Base-by-base conservation (phyloP, 1,140 invertebrate genomes). In the Pogonognathellus flavescens region DNA sequence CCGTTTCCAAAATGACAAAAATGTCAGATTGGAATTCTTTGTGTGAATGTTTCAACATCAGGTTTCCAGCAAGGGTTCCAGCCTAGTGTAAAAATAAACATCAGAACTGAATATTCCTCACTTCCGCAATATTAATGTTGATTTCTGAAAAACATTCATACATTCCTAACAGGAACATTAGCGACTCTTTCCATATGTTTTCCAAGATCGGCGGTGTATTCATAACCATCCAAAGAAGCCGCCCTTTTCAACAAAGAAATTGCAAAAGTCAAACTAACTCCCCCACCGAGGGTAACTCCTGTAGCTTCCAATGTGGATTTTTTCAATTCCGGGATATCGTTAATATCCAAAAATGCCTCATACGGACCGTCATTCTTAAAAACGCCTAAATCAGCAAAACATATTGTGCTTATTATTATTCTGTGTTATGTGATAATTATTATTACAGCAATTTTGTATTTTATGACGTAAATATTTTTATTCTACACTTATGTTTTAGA, bases 121-220 rank as follows among this genome's bases (percentile, higher is more conserved):
- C 13, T 16, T 70, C 16, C 22, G n/a, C n/a, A n/a, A 41, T 41
- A 41, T 41, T 41, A 41, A 41, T 41, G 1, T 41, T 41, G 2
- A 57, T n/a, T n/a, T 14, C 11, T 57, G 53, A 41, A 70, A 72
- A 5, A n/a, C 41, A 25, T 7, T 10, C 5, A 62, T 59, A 95
- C 94, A 92, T 95, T 95, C 90, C 94, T 91, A 3, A 95, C 93
- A 20, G 94, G 93, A 7, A 94, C 91, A 90, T 94, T 94, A 4
- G 94, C 94, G 62, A 95, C 93, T 80, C 95, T 89, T 89, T 95
- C 94, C 80, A 95, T 91, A 89, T 95, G 94, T 85, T 93, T 90
- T 25, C 92, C 93, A n/a, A 94, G 88, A 52, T 92, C 91, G n/a
- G 89, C 89, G n/a, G 94, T 88, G 88, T 94, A 94, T 1, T 88